Conservation (phyloP, 2,888 invertebrate species). For the Calliopum simillimum region DNA sequence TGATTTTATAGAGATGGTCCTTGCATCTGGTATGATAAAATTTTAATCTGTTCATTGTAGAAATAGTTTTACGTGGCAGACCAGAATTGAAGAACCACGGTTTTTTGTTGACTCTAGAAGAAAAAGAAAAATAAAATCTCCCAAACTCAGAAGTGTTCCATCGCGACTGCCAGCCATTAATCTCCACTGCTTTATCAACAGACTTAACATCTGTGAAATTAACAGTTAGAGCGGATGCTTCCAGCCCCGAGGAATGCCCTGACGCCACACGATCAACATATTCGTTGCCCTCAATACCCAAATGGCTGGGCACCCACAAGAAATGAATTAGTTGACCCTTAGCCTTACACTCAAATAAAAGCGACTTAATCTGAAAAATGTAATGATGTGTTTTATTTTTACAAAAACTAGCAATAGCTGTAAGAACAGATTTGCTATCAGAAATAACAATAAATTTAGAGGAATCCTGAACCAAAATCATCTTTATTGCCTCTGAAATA, state of each 20-base stretch:
- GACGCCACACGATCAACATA: neutral
- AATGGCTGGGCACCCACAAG: conserved; percentile 12
- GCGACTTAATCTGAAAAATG: conserved; percentile 2
- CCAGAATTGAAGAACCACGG: neutral
- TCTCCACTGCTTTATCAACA: neutral
- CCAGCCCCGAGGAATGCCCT: too few species aligned
- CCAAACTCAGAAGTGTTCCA: neutral
- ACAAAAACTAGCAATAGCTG: neutral
- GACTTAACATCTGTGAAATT: too few species aligned
- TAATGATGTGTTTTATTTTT: conserved; percentile 27
- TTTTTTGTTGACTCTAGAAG: neutral
- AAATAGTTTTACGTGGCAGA: neutral
- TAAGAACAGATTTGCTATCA: too few species aligned
- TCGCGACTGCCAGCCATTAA: neutral
- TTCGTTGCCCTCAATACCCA: conserved; percentile 24
- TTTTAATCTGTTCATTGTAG: neutral
- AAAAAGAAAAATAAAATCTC: too few species aligned
- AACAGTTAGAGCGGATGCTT: too few species aligned
- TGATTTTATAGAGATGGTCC: neutral
- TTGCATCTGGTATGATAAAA: neutral
- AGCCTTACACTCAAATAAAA: neutral
- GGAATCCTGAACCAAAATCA: too few species aligned
- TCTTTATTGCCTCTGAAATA: too few species aligned
- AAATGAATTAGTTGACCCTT: neutral
- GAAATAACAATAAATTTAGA: too few species aligned